Percentiles rank a stretch among this genome's conserved stretches.
These are phyloP conservation scores for Engystomops pustulosus DNA, from an alignment of 2,113 vertebrate genomes.

Conservation along the genomic window DNA sequence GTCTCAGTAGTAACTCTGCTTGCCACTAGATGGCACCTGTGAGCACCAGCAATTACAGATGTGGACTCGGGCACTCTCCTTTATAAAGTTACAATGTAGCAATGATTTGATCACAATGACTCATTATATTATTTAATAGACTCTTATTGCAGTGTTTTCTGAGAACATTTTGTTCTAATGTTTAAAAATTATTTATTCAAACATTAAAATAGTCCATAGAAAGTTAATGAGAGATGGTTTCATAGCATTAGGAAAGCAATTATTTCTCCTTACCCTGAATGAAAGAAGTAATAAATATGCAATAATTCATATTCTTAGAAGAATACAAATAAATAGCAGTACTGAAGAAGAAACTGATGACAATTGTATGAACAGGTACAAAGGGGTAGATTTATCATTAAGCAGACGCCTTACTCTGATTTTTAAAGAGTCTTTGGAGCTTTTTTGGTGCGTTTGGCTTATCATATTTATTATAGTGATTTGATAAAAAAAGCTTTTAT, in stretches of 20 bases:
- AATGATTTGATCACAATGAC: background rate
- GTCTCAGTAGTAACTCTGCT: background rate
- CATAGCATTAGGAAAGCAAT: background rate
- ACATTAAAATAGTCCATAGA: background rate
- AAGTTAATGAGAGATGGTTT: background rate
- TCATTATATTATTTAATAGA: background rate
- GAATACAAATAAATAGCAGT: background rate
- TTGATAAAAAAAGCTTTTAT: too few species aligned
- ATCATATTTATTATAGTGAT: too few species aligned
- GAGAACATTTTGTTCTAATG: background rate
- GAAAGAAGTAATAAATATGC: background rate
- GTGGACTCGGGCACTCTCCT: background rate
- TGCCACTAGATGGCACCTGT: slow-evolving; percentile 48
- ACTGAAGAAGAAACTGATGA: background rate
- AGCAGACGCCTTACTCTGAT: too few species aligned
- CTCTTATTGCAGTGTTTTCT: background rate
- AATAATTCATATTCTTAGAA: background rate
- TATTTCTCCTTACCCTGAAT: background rate
- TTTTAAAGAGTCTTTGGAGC: too few species aligned
- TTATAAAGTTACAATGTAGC: background rate
- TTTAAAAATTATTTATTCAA: background rate
- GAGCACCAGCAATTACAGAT: background rate
- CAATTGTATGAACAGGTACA: too few species aligned
- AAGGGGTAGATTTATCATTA: too few species aligned
- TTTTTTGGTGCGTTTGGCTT: too few species aligned